Base-by-base conservation (phyloP, 1,140 invertebrate genomes). In the Scaptomyza graminum region DNA sequence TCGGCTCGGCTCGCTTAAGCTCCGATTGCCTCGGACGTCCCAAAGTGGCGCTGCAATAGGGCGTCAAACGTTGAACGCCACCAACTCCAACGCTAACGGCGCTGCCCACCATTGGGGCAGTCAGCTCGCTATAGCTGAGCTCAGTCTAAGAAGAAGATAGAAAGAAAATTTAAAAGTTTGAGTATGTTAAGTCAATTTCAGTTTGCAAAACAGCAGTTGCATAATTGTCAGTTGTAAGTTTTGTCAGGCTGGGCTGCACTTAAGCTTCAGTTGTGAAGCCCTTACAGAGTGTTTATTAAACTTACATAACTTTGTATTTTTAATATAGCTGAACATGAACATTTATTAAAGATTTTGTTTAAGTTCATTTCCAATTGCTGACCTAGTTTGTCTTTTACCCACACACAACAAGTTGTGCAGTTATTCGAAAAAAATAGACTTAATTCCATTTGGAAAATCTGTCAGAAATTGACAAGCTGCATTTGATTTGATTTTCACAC, bases 101-200 rank as follows among this genome's bases (percentile, higher is more conserved):
- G 31, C 46, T 72, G 73, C 79, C 79, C 76, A 89, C 82, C 49
- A 83, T 28, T 0, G 88, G 74, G 18, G 82, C 82, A 18, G 93
- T 90, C 69, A 94, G 90, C 83, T 95, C 94, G 43, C 93, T 94
- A 65, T 94, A 94, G 46, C 93, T 93, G 73, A 94, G 89, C 83
- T 94, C 94, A 88, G 94, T 90, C 90, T 91, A 50, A 65, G 3
- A 49, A 34, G 44, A n/a, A 16, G 6, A 13, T 8, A 6, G n/a
- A 34, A n/a, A 13, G 28, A 7, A 39, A 61, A 41, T 11, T 12
- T 31, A 22, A 31, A 3, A 12, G 13, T 31, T 8, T 12, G 7
- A 12, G 15, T 54, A 57, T 31, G 61, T 44, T 37, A 22, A 41
- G 39, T 51, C 61, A 60, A 66, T 59, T 39, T 52, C 37, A 59